phyloP scores from a whole-genome alignment of 30 jellyfish, hydroid and myxozoan genomes.

The Hydractinia symbiolongicarpus region DNA sequence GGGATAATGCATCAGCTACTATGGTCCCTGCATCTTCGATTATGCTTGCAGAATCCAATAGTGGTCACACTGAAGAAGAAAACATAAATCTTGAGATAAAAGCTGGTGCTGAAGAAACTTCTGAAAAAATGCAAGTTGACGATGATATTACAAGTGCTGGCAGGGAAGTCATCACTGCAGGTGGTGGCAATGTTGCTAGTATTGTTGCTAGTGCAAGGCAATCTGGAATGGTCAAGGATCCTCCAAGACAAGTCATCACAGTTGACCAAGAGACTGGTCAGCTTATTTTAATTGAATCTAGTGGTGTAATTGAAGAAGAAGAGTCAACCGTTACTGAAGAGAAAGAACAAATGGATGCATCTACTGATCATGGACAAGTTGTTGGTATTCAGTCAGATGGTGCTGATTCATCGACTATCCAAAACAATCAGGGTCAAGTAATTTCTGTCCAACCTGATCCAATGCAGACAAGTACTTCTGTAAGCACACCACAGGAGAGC shows the following conservation, averaged over 20 bases:
- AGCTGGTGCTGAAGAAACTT: neutral
- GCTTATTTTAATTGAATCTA: constrained; percentile 16
- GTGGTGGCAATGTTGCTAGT: neutral
- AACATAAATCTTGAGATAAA: neutral
- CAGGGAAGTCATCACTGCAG: neutral
- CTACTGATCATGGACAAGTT: constrained; percentile 20
- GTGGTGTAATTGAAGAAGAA: neutral
- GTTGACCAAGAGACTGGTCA: constrained; percentile 41
- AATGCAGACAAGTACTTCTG: neutral
- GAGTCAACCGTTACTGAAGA: neutral
- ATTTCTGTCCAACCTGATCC: constrained; percentile 21
- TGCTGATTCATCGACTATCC: neutral
- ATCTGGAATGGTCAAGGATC: neutral
- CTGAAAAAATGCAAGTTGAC: neutral
- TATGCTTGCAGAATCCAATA: neutral
- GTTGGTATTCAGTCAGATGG: constrained; percentile 11
- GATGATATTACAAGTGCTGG: no score
- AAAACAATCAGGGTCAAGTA: constrained; percentile 14
- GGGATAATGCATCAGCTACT: neutral
- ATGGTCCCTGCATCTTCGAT: neutral
- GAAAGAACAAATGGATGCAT: neutral
- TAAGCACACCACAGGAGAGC: neutral
- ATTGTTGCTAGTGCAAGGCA: neutral
- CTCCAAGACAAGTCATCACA: constrained; percentile 15
- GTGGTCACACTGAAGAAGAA: neutral